These are phyloP conservation scores for Ailuropoda melanoleuca DNA, from an alignment of 2,113 vertebrate genomes.

Conservation along the genomic window DNA sequence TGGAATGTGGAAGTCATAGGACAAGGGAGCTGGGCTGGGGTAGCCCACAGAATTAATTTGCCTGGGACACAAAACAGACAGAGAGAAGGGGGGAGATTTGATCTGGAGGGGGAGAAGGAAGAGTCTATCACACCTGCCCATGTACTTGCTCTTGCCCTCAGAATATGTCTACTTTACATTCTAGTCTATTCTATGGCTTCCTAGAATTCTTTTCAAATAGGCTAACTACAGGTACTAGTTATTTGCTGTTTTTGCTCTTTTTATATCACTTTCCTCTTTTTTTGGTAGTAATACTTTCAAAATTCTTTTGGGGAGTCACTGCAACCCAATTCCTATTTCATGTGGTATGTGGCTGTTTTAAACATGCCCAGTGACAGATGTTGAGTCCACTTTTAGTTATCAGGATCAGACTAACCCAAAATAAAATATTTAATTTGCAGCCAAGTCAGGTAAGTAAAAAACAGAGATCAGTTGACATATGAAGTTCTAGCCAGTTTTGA, in stretches of 20 bases:
- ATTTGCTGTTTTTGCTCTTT: neutral
- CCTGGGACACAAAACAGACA: neutral
- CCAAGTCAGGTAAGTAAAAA: neutral
- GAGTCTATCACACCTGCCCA: neutral
- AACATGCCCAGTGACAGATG: neutral
- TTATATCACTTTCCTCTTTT: neutral
- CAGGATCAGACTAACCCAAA: neutral
- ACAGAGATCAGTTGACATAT: neutral
- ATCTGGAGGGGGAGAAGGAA: neutral
- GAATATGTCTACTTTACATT: neutral
- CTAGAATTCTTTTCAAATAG: neutral
- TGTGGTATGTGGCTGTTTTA: neutral
- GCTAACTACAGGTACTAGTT: neutral
- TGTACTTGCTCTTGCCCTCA: neutral
- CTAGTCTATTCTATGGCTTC: neutral
- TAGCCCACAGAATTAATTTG: neutral
- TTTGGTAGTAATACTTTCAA: neutral
- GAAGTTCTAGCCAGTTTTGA: neutral
- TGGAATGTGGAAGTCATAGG: neutral
- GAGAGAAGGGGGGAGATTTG: neutral
- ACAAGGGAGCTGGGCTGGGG: rapidly evolving
- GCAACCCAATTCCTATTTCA: neutral
- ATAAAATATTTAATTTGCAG: neutral
- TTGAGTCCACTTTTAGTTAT: neutral
- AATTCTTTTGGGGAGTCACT: neutral